phyloP scores from a whole-genome alignment of 2,113 vertebrate species.

The Caretta caretta region DNA sequence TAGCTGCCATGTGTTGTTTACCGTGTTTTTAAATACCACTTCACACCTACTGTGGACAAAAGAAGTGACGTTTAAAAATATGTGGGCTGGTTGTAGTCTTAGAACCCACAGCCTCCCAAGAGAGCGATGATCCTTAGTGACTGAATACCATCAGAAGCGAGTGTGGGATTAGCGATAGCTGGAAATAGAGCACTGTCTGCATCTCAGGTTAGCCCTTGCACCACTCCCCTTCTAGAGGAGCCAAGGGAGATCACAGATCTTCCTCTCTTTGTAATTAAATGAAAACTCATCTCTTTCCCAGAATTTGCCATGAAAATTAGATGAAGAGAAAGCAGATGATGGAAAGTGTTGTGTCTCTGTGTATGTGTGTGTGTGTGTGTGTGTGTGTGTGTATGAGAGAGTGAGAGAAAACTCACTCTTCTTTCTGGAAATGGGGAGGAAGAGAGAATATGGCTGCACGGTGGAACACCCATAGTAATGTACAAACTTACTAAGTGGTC shows the following conservation, averaged over 20 bases:
- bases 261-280: background rate
- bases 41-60: background rate
- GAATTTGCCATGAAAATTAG: background rate
- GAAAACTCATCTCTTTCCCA: background rate
- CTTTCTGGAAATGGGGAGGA: background rate
- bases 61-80: background rate
- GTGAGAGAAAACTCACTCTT: background rate
- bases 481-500: background rate
- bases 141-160: background rate
- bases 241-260: background rate
- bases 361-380: background rate
- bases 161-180: background rate
- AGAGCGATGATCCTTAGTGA: background rate
- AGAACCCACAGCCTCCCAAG: background rate
- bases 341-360: background rate
- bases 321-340: fast-evolving
- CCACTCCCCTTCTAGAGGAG: background rate
- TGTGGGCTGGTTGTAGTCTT: background rate
- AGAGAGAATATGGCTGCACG: background rate
- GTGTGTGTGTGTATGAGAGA: background rate
- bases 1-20: background rate
- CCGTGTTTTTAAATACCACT: background rate
- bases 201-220: background rate
- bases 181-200: background rate
- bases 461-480: background rate